Conservation (phyloP, 2,113 vertebrate species). For the Nycticorax nycticorax region DNA sequence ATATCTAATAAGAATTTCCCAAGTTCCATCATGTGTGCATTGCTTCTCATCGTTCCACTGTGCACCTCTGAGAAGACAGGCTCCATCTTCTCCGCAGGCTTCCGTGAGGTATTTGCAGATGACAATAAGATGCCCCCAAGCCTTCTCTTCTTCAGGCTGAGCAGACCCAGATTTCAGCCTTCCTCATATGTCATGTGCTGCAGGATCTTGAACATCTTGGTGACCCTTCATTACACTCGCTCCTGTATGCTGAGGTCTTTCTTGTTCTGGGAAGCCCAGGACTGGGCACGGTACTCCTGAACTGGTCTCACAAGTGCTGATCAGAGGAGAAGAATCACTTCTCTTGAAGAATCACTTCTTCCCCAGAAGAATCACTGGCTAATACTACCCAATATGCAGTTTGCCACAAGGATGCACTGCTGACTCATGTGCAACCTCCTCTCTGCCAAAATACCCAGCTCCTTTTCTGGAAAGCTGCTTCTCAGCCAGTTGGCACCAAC, state of each 20-base stretch:
- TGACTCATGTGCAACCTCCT: background rate
- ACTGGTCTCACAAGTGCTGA: background rate
- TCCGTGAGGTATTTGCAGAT: background rate
- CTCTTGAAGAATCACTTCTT: background rate
- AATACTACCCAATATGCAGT: no score
- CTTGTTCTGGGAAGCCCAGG: background rate
- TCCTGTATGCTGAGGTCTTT: background rate
- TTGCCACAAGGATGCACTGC: background rate
- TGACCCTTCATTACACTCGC: background rate
- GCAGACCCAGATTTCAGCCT: background rate
- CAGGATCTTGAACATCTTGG: background rate
- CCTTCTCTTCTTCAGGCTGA: background rate
- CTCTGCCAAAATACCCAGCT: background rate
- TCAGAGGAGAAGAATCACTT: background rate
- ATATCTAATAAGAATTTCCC: background rate
- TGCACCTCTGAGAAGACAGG: background rate
- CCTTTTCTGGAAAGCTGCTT: background rate
- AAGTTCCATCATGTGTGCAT: background rate
- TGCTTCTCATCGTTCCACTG: background rate
- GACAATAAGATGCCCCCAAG: background rate
- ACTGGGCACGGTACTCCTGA: background rate
- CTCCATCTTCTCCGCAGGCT: background rate
- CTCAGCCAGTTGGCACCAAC: background rate
- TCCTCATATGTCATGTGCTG: rapidly evolving
- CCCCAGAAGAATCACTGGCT: background rate